A percentile compares a stretch with the other conserved stretches of the same genome.
phyloP scores from a whole-genome alignment of 2,888 invertebrate species.

The Cataglyphis livida region DNA sequence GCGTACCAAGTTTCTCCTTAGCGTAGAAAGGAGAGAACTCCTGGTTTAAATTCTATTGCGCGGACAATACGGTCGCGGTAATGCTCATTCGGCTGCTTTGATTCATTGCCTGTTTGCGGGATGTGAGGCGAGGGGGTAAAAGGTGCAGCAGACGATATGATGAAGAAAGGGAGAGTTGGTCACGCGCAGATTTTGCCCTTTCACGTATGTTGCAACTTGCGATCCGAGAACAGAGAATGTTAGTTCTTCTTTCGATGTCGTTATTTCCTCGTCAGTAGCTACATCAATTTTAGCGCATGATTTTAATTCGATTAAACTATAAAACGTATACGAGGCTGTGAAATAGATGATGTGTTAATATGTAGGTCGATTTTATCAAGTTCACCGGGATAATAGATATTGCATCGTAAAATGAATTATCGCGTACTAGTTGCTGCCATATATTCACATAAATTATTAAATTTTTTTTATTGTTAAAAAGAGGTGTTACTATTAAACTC shows the following conservation, averaged over 20 bases:
- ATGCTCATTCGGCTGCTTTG: conserved; percentile 75
- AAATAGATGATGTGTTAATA: conserved; percentile 34
- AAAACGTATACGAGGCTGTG: conserved; percentile 12
- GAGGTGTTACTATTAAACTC: background rate
- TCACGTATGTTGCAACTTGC: conserved; percentile 30
- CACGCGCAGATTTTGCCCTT: conserved; percentile 10
- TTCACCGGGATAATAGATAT: conserved; percentile 28
- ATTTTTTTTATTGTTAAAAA: conserved; percentile 11
- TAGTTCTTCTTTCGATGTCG: background rate
- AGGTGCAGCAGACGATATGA: conserved; percentile 16
- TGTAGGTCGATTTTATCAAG: conserved; percentile 32
- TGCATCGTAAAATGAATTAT: conserved; percentile 32
- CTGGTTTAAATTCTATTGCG: conserved; percentile 77
- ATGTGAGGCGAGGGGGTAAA: conserved; percentile 33
- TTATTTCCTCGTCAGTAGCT: conserved; percentile 13
- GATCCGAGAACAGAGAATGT: conserved; percentile 2
- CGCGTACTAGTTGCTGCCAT: background rate
- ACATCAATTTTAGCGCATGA: conserved; percentile 6
- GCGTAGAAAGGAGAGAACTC: conserved; percentile 61
- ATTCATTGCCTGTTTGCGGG: conserved; percentile 68
- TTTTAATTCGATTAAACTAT: conserved; percentile 15
- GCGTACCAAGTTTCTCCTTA: conserved; percentile 65
- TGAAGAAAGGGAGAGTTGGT: conserved; percentile 10
- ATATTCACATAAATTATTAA: conserved; percentile 4
- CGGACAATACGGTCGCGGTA: conserved; percentile 76